Conservation (phyloP, 2,888 invertebrate genomes). For the Steromphala cineraria region DNA sequence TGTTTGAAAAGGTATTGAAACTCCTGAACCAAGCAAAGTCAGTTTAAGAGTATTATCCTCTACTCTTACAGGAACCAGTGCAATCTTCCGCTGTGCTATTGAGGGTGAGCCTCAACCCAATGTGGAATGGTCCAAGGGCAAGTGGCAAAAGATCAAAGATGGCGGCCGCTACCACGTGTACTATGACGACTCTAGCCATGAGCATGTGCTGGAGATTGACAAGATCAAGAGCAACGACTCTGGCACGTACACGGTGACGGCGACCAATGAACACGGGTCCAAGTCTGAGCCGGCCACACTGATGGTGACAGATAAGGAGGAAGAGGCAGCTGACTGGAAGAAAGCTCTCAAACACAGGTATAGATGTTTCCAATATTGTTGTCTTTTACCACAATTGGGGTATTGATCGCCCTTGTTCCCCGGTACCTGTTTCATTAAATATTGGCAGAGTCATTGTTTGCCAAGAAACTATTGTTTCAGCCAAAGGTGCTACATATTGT, state of each 20-base stretch:
- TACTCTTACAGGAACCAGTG: conserved; percentile 59
- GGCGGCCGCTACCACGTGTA: conserved; percentile 64
- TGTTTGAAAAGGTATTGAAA: too few relatives aligned
- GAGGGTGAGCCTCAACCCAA: conserved; percentile 72
- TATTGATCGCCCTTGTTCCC: too few relatives aligned
- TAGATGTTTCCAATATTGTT: not conserved
- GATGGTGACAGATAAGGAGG: conserved; percentile 73
- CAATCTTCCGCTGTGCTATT: conserved; percentile 71
- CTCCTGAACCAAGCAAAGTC: not conserved
- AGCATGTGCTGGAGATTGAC: conserved; percentile 70
- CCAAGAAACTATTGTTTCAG: too few relatives aligned
- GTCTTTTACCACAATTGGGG: not conserved
- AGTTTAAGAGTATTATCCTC: not conserved
- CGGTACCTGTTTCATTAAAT: too few relatives aligned
- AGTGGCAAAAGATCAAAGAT: conserved; percentile 71
- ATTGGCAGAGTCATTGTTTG: too few relatives aligned
- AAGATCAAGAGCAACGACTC: conserved; percentile 71
- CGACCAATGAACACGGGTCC: conserved; percentile 72
- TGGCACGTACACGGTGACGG: conserved; percentile 73
- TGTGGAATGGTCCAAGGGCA: conserved; percentile 74
- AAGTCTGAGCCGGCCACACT: conserved; percentile 72
- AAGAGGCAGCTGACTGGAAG: conserved; percentile 74
- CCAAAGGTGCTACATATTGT: too few relatives aligned
- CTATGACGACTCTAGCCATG: conserved; percentile 64
- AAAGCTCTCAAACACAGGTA: conserved; percentile 72